Evolutionary conservation across 2,888 invertebrate species (phyloP), one percentile per base, ranked within the genome.

Genomic region (Tubulanus polymorphus): DNA sequence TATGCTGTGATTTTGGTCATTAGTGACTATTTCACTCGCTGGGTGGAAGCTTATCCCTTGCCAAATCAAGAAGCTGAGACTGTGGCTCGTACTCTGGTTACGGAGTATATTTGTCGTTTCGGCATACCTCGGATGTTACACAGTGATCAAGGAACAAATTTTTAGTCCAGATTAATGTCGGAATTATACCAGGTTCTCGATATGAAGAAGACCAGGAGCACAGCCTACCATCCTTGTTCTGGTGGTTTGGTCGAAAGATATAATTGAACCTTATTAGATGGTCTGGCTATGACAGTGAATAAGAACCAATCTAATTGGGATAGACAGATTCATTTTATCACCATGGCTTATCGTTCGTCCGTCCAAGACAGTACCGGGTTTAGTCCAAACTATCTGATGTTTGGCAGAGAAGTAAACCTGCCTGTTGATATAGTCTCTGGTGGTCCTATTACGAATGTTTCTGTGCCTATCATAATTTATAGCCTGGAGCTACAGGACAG

Each of bases 151-250:
- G n/a, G n/a, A n/a, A 15, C 56, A 62, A 52, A 62, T 23, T 61
- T 55, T 45, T 52, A 58, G 32, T 48, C 56, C 1, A 32, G 54
- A 29, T 23, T 62, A 10, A 37, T 60, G 10, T 26, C 35, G 48
- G 45, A 48, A 32, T 30, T 62, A 12, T 58, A 45, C 23, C 25
- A 46, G 8, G 15, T 54, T 10, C 27, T 62, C 20, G 55, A 41
- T 3, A 60, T 59, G 23, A 35, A 56, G 3, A 55, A 60, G 46
- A 55, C 60, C 15, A 30, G 55, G 23, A 62, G 60, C 6, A 61
- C 62, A 1, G 48, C 58, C 3, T 62, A 51, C 37, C 54, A 58
- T 45, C 61, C 50, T n/a, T n/a, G n/a, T n/a, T n/a, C n/a, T n/a
- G n/a, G n/a, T n/a, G n/a, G n/a, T n/a, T n/a, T n/a, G n/a, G n/a